A percentile compares a stretch with the other conserved stretches of the same genome.
Conservation (phyloP, 2,888 invertebrate species). For the Cryptophagus acutangulus region DNA sequence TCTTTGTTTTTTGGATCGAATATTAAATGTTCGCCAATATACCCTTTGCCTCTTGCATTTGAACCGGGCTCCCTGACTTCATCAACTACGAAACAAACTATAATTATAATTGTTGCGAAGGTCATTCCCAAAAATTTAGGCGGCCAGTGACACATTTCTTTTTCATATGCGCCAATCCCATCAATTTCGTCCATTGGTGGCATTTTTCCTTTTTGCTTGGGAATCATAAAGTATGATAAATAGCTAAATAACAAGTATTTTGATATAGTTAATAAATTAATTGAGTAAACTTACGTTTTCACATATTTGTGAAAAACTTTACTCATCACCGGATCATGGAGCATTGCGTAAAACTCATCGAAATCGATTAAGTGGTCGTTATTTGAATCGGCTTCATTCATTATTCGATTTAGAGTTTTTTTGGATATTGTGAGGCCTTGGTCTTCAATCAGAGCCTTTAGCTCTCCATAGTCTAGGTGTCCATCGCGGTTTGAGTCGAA, state of each 20-base stretch:
- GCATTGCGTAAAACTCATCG: constrained; percentile 1
- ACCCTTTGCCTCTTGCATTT: constrained; percentile 53
- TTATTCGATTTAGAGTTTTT: no score
- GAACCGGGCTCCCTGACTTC: constrained; percentile 25
- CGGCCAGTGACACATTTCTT: constrained; percentile 87
- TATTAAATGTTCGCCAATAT: constrained; percentile 69
- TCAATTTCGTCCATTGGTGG: constrained; percentile 47
- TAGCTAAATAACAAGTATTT: constrained; percentile 23
- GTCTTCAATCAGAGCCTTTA: no score
- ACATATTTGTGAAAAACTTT: no score
- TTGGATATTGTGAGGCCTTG: no score
- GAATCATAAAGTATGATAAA: constrained; percentile 22
- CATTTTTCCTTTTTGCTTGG: constrained; percentile 5
- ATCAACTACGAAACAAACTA: constrained; percentile 57
- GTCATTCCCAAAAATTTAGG: constrained; percentile 91
- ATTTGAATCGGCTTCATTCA: not conserved
- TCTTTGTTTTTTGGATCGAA: constrained; percentile 81
- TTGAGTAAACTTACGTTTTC: not conserved
- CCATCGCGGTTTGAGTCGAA: no score
- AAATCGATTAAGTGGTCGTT: not conserved
- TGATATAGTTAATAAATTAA: constrained; percentile 22
- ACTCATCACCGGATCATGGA: no score
- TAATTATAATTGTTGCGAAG: constrained; percentile 80
- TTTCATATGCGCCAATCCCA: constrained; percentile 67
- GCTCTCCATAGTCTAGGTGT: no score